Percentiles rank a stretch among this genome's conserved stretches.
These are phyloP conservation scores for Misgurnus anguillicaudatus DNA, from an alignment of 2,113 vertebrate species.

Conservation along the genomic window DNA sequence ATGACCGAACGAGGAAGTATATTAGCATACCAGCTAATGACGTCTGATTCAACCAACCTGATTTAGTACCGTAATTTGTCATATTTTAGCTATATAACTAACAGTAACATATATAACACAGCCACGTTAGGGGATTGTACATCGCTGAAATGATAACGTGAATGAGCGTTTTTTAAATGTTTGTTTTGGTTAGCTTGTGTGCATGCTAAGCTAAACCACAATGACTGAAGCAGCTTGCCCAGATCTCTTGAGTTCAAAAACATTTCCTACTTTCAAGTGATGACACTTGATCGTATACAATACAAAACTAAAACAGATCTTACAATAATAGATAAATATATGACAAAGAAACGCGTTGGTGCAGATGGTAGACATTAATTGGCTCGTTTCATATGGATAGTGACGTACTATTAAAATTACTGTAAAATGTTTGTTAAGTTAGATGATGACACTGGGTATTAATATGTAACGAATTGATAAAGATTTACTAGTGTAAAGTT, in stretches of 20 bases:
- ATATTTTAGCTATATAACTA: neutral
- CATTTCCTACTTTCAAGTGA: neutral
- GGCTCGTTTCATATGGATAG: too few species aligned
- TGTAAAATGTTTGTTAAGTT: too few species aligned
- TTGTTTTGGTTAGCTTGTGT: conserved; percentile 2
- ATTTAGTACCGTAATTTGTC: neutral
- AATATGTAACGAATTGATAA: too few species aligned
- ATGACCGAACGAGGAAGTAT: neutral
- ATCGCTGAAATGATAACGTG: neutral
- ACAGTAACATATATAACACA: neutral
- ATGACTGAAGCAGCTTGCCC: neutral
- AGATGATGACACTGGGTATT: too few species aligned
- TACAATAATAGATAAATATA: too few species aligned
- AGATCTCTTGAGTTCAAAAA: neutral
- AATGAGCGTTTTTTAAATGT: neutral
- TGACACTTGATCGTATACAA: neutral
- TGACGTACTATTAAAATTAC: too few species aligned
- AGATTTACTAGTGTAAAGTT: too few species aligned
- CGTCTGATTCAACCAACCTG: neutral
- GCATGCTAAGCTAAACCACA: conserved; percentile 6
- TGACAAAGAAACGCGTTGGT: too few species aligned
- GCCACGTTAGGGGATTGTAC: neutral
- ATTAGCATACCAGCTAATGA: conserved; percentile 20
- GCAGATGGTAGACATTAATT: too few species aligned
- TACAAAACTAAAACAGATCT: neutral